Percentiles rank a stretch among this genome's conserved stretches.
Evolutionary conservation across 2,113 vertebrate species (phyloP).

Genomic region (Lutjanus erythropterus): DNA sequence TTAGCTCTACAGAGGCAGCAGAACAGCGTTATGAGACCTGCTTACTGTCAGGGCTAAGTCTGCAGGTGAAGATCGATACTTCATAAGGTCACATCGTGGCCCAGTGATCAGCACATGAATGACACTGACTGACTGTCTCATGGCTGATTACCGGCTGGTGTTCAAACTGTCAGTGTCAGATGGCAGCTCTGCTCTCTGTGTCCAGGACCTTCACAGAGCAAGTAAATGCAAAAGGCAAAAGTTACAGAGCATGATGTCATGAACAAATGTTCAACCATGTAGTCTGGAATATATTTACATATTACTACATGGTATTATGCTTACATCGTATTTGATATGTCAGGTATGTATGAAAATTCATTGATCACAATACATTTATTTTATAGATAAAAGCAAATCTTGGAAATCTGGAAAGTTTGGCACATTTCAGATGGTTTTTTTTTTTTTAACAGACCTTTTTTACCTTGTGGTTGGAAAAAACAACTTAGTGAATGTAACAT

Average conservation of each 20-base stretch:
- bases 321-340: too few species aligned
- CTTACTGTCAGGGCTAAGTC: constrained; percentile 30
- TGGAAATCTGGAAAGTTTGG: too few species aligned
- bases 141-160: constrained; percentile 12
- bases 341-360: too few species aligned
- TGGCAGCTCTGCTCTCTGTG: not conserved
- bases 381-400: too few species aligned
- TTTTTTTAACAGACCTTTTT: too few species aligned
- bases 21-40: constrained; percentile 21
- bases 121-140: constrained; percentile 21
- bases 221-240: not conserved
- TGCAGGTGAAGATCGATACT: constrained; percentile 37
- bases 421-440: too few species aligned
- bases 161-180: constrained; percentile 8
- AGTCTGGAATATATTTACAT: too few species aligned
- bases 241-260: not conserved
- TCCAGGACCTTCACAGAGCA: not conserved
- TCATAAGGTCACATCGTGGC: constrained; percentile 20
- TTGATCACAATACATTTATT: too few species aligned
- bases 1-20: constrained; percentile 23
- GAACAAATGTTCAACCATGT: not conserved
- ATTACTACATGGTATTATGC: too few species aligned
- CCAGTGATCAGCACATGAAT: constrained; percentile 22
- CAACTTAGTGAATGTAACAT: too few species aligned
- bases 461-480: too few species aligned